Conservation (phyloP, 2,113 vertebrate species). For the Progne subis region DNA sequence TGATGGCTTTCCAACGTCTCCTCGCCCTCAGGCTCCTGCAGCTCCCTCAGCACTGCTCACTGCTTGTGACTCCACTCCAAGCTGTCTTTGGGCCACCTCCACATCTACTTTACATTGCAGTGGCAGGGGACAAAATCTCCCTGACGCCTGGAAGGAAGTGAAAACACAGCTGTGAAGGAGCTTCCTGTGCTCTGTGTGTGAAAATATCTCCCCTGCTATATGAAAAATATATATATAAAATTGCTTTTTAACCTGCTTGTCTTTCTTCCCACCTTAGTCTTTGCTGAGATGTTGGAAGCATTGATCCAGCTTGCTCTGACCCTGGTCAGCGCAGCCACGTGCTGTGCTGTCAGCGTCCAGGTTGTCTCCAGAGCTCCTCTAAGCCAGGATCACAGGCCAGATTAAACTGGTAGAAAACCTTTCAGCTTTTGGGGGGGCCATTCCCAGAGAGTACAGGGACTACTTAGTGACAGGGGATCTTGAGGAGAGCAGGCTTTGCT, state of each 20-base stretch:
- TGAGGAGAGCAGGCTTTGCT: not conserved
- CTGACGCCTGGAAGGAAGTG: not conserved
- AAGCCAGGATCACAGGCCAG: not conserved
- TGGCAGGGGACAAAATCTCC: not conserved
- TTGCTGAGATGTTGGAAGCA: not conserved
- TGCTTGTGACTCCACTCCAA: not conserved
- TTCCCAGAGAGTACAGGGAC: not conserved
- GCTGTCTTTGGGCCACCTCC: not conserved
- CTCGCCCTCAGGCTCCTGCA: not conserved
- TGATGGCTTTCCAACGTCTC: not conserved
- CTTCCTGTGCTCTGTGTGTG: not conserved
- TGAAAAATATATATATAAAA: accelerated
- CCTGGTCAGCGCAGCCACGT: not conserved
- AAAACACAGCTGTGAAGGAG: not conserved
- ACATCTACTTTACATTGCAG: not conserved
- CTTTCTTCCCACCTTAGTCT: not conserved
- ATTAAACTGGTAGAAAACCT: not conserved
- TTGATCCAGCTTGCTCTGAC: not conserved
- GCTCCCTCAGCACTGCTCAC: not conserved
- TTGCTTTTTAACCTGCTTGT: not conserved
- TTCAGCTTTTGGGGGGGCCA: not conserved
- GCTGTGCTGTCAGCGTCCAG: not conserved
- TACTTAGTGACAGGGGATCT: not conserved
- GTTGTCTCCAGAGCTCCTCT: not conserved
- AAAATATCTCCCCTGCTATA: not conserved